Percentiles rank a stretch among this genome's conserved stretches.
These are phyloP conservation scores for Cydia splendana DNA, from an alignment of 1,140 invertebrate species.

Conservation along the genomic window DNA sequence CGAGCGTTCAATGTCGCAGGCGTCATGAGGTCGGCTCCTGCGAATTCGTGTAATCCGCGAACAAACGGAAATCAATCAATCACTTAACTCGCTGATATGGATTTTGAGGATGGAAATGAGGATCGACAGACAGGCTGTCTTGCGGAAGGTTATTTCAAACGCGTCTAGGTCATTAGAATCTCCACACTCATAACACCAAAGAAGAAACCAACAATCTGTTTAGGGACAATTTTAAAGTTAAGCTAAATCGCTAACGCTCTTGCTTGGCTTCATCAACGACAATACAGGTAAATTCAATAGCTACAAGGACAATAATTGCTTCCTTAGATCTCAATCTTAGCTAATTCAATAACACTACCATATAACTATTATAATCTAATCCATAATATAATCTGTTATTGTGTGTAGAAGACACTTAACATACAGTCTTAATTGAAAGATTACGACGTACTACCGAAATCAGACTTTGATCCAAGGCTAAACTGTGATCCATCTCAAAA, in stretches of 20 bases:
- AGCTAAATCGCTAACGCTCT: not conserved
- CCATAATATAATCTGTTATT: not conserved
- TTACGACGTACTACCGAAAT: not conserved
- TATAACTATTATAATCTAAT: not conserved
- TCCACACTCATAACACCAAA: too few relatives aligned
- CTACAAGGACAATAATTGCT: slow-evolving; percentile 42
- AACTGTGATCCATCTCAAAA: not conserved
- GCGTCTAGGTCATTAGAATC: not conserved
- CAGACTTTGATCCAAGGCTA: slow-evolving; percentile 1
- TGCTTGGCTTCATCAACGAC: not conserved
- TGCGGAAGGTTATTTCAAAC: not conserved
- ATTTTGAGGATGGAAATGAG: not conserved
- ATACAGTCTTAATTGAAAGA: not conserved
- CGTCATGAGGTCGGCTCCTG: slow-evolving; percentile 38
- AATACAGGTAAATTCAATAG: slow-evolving; percentile 38
- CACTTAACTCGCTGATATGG: slow-evolving; percentile 4
- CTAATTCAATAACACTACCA: slow-evolving; percentile 1
- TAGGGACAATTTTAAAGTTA: not conserved
- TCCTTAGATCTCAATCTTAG: slow-evolving; percentile 39
- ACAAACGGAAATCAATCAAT: slow-evolving; percentile 22
- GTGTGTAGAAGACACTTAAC: not conserved
- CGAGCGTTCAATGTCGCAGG: slow-evolving; percentile 71
- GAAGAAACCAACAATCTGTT: too few relatives aligned
- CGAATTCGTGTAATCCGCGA: slow-evolving; percentile 15
- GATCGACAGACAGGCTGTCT: not conserved